Base-by-base conservation (phyloP, 2,888 invertebrate species). In the Phaedon cochleariae region DNA sequence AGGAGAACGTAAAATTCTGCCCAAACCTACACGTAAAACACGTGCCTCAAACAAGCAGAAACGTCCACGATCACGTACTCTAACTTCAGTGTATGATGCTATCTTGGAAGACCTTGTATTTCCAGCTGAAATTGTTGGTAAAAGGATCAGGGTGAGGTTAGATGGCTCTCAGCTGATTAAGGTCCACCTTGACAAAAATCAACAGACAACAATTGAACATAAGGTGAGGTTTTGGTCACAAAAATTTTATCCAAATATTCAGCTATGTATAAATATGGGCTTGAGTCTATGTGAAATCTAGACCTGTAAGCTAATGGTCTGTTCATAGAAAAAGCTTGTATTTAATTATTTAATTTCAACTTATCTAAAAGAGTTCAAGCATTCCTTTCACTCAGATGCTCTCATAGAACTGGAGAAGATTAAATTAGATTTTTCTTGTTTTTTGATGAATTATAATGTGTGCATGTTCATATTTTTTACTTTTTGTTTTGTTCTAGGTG, bases 111-210 rank as follows among this genome's bases (percentile, higher is more conserved):
- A 99, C 86, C 87, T 99, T 77, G 98, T 98, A 65, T 98, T 94
- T 86, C 99, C 99, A 26, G 98, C 99, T 59, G 99, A 99, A 87
- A 98, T 99, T 79, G 98, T 99, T 46, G 99, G 99, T 82, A 98
- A 98, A 86, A 90, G 99, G 73, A 97, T 97, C 82, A 90, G 98
- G 75, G 92, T 98, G 68, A 96, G 95, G 85, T 87, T 98, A 78
- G 98, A 99, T 83, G 98, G 98, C 71, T 94, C 96, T 52, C 93
- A 97, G 81, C 88, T 99, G 72, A 95, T 96, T 82, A 99, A 99
- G 87, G 97, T 98, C 76, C 98, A 98, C 85, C 89, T 99, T 81
- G 97, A 98, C 85, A 98, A 98, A 86, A 95, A 92, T 84, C 97
- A 98, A 85, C 98, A 98, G 86, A 98, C 98, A 69, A 98, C 97